These are phyloP conservation scores for Drosophila melanocephala DNA, from an alignment of 2,888 invertebrate genomes.

Conservation along the genomic window DNA sequence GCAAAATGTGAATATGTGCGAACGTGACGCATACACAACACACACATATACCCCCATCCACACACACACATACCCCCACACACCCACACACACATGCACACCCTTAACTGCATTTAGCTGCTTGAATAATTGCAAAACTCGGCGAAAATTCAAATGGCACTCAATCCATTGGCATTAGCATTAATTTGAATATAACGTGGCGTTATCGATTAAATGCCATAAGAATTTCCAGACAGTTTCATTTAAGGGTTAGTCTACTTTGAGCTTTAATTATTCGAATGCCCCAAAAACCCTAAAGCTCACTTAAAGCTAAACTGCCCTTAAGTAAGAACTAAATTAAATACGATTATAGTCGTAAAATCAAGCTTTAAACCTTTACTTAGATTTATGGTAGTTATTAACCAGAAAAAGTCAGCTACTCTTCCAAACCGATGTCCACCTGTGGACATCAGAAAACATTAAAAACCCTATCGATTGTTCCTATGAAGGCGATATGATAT, in stretches of 20 bases:
- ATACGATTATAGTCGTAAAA: not conserved
- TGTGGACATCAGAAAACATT: not conserved
- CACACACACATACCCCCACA: conserved; percentile 33
- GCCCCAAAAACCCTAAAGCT: not conserved
- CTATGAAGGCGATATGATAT: not conserved
- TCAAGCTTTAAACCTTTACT: not conserved
- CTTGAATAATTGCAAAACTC: conserved; percentile 70
- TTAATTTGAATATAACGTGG: conserved; percentile 31
- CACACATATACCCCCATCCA: not conserved
- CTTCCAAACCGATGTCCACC: not conserved
- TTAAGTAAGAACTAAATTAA: not conserved
- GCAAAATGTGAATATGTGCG: conserved; percentile 56
- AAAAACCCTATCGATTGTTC: not conserved
- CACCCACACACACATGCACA: not conserved
- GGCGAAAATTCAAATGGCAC: conserved; percentile 15
- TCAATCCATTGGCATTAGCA: conserved; percentile 12
- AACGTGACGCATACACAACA: conserved; percentile 44
- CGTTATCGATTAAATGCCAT: conserved; percentile 12
- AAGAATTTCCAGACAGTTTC: not conserved
- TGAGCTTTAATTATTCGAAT: not conserved
- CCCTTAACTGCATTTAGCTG: conserved; percentile 44
- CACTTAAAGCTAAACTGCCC: not conserved
- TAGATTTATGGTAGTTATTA: not conserved
- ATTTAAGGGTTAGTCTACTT: not conserved
- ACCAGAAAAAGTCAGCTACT: too few relatives aligned